Evolutionary conservation across 2,797 vertebrate genomes (phyloP).

Genomic region (Streptopelia turtur): DNA sequence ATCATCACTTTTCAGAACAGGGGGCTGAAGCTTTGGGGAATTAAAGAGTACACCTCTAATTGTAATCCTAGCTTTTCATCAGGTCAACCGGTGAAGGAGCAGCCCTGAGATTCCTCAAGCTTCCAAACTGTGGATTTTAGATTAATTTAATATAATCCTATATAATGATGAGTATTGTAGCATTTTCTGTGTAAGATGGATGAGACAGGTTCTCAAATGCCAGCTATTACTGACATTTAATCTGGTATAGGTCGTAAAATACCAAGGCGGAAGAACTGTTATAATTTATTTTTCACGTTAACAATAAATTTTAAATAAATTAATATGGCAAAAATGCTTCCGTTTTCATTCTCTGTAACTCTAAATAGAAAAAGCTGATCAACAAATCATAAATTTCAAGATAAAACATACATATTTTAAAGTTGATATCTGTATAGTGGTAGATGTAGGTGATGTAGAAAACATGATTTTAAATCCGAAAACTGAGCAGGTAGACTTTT

Average conservation of each 20-base stretch:
- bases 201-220: constrained; percentile 68
- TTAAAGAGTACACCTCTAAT: background rate
- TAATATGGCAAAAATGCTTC: constrained; percentile 4
- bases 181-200: constrained; percentile 63
- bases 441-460: background rate
- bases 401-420: background rate
- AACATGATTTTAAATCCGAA: background rate
- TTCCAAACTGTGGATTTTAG: background rate
- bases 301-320: constrained; percentile 55
- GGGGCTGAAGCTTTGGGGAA: background rate
- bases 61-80: background rate
- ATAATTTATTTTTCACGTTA: constrained; percentile 67
- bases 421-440: background rate
- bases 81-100: background rate
- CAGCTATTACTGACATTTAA: constrained; percentile 74
- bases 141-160: constrained; percentile 54
- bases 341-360: background rate
- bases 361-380: background rate
- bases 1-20: background rate
- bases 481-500: background rate
- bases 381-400: background rate
- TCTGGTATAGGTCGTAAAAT: constrained; percentile 74
- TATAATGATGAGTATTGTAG: constrained; percentile 70
- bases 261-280: constrained; percentile 50
- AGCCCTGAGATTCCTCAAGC: constrained; percentile 7